Conservation (phyloP, 2,797 vertebrate genomes). For the Gobionotothen gibberifrons region DNA sequence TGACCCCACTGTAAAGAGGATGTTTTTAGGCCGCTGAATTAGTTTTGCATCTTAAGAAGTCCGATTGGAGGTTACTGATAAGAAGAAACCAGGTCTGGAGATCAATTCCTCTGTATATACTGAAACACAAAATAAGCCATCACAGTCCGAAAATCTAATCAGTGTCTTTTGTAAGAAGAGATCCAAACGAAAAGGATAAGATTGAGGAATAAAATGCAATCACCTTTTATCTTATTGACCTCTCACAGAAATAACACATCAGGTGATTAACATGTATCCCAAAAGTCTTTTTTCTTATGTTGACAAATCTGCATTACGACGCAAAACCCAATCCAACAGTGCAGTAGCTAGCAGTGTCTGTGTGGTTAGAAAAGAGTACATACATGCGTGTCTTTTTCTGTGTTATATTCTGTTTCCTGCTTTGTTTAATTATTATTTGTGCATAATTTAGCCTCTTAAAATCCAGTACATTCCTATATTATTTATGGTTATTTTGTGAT, state of each 20-base stretch:
- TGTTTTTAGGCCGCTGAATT: background rate
- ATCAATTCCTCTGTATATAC: conserved; percentile 4
- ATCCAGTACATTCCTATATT: conserved; percentile 86
- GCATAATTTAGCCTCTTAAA: conserved; percentile 71
- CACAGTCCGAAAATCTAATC: background rate
- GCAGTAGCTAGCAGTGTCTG: conserved; percentile 19
- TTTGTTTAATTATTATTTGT: conserved; percentile 72
- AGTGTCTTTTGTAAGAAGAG: background rate
- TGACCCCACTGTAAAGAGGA: background rate
- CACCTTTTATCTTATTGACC: background rate
- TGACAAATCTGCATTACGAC: conserved; percentile 34
- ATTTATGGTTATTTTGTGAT: conserved; percentile 85
- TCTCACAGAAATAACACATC: background rate
- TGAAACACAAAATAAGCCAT: background rate
- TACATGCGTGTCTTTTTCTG: conserved; percentile 27
- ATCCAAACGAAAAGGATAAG: background rate
- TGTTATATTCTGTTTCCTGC: conserved; percentile 44
- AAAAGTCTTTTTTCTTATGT: conserved; percentile 25
- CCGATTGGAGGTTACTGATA: background rate
- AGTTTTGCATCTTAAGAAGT: background rate
- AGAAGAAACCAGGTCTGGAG: background rate
- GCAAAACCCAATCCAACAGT: conserved; percentile 37
- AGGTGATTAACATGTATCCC: background rate
- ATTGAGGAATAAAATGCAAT: background rate
- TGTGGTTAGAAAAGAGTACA: conserved; percentile 2